Evolutionary conservation across 2,797 vertebrate genomes (phyloP).

Genomic region (Poecilia gillii): DNA sequence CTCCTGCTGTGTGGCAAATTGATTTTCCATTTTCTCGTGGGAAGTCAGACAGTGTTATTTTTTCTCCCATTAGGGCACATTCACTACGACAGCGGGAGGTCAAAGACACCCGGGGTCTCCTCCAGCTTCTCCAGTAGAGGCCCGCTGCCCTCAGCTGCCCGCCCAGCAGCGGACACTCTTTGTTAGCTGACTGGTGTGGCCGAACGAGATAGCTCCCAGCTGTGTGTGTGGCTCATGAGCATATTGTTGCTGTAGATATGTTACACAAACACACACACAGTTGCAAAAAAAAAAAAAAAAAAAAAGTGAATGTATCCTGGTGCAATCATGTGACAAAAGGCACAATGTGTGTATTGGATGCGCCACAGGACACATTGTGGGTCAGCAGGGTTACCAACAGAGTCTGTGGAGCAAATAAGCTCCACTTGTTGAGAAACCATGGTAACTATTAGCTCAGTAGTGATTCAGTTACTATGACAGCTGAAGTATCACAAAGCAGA

Average conservation of each 20-base stretch:
- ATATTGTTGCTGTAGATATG: conserved; percentile 8
- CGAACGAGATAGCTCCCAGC: conserved; percentile 14
- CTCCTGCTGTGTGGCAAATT: conserved; percentile 46
- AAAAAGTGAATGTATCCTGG: conserved; percentile 1
- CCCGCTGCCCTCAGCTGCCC: conserved; percentile 28
- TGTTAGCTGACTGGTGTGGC: conserved; percentile 30
- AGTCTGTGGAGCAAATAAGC: conserved; percentile 27
- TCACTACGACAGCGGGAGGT: conserved; percentile 48
- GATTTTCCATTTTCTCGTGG: conserved; percentile 54
- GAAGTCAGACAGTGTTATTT: conserved; percentile 50
- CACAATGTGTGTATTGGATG: conserved; percentile 26
- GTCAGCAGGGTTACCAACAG: conserved; percentile 38
- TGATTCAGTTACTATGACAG: conserved; percentile 69
- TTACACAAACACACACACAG: not conserved
- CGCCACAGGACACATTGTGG: conserved; percentile 27
- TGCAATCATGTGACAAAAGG: conserved; percentile 18
- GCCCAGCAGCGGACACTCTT: conserved; percentile 36
- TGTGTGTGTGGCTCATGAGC: conserved; percentile 14
- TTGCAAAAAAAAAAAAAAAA: not conserved
- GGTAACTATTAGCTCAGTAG: conserved; percentile 52
- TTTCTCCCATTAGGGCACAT: conserved; percentile 48
- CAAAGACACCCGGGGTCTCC: conserved; percentile 35
- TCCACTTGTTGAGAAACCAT: conserved; percentile 59
- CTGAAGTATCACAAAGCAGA: conserved; percentile 23
- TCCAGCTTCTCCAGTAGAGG: conserved; percentile 30